These are phyloP conservation scores for Spisula subtruncata DNA, from an alignment of 2,888 invertebrate species.

Conservation along the genomic window DNA sequence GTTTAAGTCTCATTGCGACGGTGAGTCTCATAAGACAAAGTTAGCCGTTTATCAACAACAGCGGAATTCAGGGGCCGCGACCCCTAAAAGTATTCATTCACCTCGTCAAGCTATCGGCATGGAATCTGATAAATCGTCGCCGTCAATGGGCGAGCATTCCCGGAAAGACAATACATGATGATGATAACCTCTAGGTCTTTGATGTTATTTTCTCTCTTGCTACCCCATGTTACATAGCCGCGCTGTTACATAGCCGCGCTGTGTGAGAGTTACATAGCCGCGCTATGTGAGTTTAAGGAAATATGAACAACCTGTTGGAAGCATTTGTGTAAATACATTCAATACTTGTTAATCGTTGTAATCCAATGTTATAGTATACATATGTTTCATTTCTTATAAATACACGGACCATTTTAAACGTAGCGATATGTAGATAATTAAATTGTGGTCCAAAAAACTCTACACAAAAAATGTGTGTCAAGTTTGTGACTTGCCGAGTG, in stretches of 20 bases:
- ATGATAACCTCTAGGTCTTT: background rate
- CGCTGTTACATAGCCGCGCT: no score
- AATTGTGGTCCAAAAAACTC: conserved; percentile 15
- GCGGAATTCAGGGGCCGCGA: conserved; percentile 47
- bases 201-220: background rate
- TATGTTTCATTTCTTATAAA: background rate
- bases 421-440: conserved; percentile 17
- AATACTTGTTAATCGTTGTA: conserved; percentile 9
- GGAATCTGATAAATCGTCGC: background rate
- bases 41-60: conserved; percentile 72
- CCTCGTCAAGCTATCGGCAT: conserved; percentile 28
- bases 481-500: background rate
- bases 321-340: conserved; percentile 4
- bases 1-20: conserved; percentile 86
- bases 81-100: conserved; percentile 44
- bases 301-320: background rate
- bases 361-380: conserved; percentile 6
- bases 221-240: background rate
- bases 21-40: conserved; percentile 81
- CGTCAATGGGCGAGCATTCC: background rate
- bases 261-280: no score
- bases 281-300: background rate
- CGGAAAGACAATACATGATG: conserved; percentile 13
- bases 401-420: conserved; percentile 22
- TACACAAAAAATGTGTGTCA: conserved; percentile 15